Base-by-base conservation (phyloP, 2,888 invertebrate species). In the Patella caerulea region DNA sequence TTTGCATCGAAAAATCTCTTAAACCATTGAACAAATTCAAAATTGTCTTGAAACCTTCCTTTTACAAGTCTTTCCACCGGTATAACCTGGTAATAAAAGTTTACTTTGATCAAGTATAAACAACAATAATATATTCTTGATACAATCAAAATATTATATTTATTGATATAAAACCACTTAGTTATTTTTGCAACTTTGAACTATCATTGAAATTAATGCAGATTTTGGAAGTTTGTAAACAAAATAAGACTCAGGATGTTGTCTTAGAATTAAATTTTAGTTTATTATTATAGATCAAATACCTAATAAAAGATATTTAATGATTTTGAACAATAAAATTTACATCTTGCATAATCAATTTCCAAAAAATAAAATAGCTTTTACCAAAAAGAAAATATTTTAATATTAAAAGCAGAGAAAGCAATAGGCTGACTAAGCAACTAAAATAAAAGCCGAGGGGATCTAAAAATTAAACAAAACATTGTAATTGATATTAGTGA, bases 1-100 rank as follows among this genome's bases (percentile, higher is more conserved):
- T 99, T 99, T 87, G 99, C 98, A 94, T 99, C 99, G 93, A 99
- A 99, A 94, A 99, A 99, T 93, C 98, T 98, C 95, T 99, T 99
- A 94, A 99, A 99, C 99, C 99, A 99, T 94, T 99, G 99, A 89
- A 99, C 95, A 94, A 99, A 99, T 94, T 99, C 99, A 94, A 99
- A 99, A 94, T 99, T 99, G 94, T 99, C 99, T 95, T 99, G 99
- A 94, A 99, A 99, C 91, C 98, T 95, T 91, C 98, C 99, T 93
- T 99, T 99, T 92, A 99, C 97, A 93, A 99, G 95, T 94, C 96
- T 97, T 94, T 99, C 99, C 93, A 99, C 98, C 86, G 98, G 98
- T 93, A 99, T 98, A 92, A 98, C 97, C 98, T 99, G 94, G 87
- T 94, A 92, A 93, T 14, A 65, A 65, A 24, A 24, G 24, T 15